Evolutionary conservation across 2,888 invertebrate genomes (phyloP).

Genomic region (Sinodicranocentrus sp.): DNA sequence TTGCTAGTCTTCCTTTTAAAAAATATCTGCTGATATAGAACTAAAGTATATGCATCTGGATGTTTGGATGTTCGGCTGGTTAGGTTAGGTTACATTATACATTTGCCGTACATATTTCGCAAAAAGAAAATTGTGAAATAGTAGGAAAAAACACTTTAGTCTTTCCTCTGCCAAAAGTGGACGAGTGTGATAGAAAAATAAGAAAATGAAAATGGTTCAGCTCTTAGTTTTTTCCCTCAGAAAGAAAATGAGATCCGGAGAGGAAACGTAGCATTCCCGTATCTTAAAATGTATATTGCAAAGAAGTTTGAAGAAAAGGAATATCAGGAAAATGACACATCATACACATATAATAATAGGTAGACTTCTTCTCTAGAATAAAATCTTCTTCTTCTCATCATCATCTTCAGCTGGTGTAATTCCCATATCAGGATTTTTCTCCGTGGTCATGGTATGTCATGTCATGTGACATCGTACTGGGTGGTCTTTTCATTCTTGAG

Average conservation of each 20-base stretch:
- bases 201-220: constrained; percentile 6
- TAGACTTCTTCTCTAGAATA: neutral
- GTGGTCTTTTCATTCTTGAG: no score
- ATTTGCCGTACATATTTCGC: no score
- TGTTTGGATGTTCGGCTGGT: no score
- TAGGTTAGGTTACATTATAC: no score
- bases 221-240: neutral
- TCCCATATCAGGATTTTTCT: constrained; percentile 39
- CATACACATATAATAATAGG: no score
- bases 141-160: neutral
- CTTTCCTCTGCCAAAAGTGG: constrained; percentile 2
- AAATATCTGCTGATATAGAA: no score
- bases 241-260: constrained; percentile 7
- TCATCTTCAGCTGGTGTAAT: constrained; percentile 36
- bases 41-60: no score
- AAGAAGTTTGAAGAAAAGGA: neutral
- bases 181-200: constrained; percentile 3
- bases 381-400: no score
- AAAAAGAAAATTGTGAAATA: neutral
- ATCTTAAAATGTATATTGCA: constrained; percentile 5
- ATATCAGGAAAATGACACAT: constrained; percentile 10
- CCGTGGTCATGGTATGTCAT: constrained; percentile 11
- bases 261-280: neutral
- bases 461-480: no score
- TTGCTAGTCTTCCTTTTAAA: neutral